Base-by-base conservation (phyloP, 1,140 invertebrate genomes). In the Portunus trituberculatus region DNA sequence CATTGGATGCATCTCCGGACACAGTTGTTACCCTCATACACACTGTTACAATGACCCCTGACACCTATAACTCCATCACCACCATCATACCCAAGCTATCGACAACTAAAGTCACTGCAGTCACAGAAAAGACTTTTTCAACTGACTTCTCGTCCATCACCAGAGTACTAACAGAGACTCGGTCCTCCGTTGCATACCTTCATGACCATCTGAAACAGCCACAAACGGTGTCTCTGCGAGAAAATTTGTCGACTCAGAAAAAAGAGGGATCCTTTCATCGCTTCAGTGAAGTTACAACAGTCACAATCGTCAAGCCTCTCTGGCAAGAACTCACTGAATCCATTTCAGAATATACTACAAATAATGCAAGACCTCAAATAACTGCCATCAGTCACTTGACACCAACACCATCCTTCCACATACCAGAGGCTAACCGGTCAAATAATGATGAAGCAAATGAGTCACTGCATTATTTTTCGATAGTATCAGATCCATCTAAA, bases 1-100 rank as follows among this genome's bases (percentile, higher is more conserved):
- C 45, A 52, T 4, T 1, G 6, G 89, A 91, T 25, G n/a, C 89
- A 2, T 59, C 89, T 28, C 28, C 52, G 4, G 67, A 20, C 89
- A 29, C 90, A 25, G 90, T 91, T 14, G 67, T 76, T 10, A 91
- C 90, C 0, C 31, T 91, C 28, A 91, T 25, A 28, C 89, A 28
- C 46, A 59, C 89, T 16, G 88, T 90, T 45, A 90, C 88, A 12
- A 25, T 45, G 45, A 46, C 29, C 12, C 28, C 90, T 32, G 59
- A n/a, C 29, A 4, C 8, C 52, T 76, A 31, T n/a, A 12, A 16
- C 52, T 76, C 52, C n/a, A 28, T 16, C 4, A 16, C 90, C 48
- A 76, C 0, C 67, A 76, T 76, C n/a, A 25, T 25, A 76, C 67
- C 16, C 6, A 76, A 76, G 67, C n/a, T 76, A 20, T n/a, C 25